Conservation (phyloP, 2,888 invertebrate genomes). For the Peribatodes rhomboidaria region DNA sequence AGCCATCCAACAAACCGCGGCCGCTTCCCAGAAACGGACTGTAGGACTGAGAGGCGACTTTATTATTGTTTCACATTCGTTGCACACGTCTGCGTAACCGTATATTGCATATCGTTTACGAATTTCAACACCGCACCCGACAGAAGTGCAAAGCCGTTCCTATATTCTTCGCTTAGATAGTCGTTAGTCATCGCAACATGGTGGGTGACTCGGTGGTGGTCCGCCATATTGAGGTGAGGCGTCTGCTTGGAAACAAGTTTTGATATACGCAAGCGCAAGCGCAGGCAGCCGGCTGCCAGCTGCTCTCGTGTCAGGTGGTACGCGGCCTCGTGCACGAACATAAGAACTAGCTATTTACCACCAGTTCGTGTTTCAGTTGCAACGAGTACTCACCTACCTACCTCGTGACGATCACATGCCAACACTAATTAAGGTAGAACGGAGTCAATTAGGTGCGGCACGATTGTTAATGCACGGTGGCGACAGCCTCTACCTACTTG, state of each 20-base stretch:
- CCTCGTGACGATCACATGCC: conserved; percentile 40
- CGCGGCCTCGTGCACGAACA: conserved; percentile 73
- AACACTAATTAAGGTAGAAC: conserved; percentile 62
- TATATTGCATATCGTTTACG: conserved; percentile 37
- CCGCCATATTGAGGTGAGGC: conserved; percentile 77
- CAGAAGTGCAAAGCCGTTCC: conserved; percentile 35
- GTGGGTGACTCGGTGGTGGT: conserved; percentile 56
- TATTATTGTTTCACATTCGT: conserved; percentile 53
- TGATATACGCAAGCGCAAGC: conserved; percentile 73
- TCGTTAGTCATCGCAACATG: conserved; percentile 49
- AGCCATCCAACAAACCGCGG: conserved; percentile 59
- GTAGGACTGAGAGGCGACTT: conserved; percentile 44
- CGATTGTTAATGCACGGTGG: conserved; percentile 58
- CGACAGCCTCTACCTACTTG: conserved; percentile 43
- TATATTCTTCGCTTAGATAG: conserved; percentile 48
- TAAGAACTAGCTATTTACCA: conserved; percentile 54
- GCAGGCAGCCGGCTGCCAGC: conserved; percentile 80
- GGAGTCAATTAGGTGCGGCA: conserved; percentile 68
- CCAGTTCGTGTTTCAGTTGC: conserved; percentile 42
- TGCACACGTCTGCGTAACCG: conserved; percentile 52
- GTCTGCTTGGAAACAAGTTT: conserved; percentile 82
- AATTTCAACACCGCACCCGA: conserved; percentile 27
- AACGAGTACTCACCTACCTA: conserved; percentile 15
- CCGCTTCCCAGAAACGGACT: conserved; percentile 62
- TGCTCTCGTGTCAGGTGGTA: conserved; percentile 82